Percentiles rank a stretch among this genome's conserved stretches.
phyloP scores from a whole-genome alignment of 2,888 invertebrate species.

The Autographa pulchrina region DNA sequence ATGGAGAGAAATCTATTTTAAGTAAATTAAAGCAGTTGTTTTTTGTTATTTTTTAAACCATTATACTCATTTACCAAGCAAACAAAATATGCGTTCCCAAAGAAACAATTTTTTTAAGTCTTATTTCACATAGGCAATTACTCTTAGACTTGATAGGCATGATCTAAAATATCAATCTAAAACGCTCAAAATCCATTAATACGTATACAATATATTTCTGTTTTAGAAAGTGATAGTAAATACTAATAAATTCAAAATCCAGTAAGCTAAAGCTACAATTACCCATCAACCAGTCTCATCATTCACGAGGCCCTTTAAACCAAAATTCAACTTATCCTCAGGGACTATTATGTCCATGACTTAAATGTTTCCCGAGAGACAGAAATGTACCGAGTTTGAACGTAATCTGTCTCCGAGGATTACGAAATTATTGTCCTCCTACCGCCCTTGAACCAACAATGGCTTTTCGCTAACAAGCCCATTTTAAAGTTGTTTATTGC shows the following conservation, averaged over 20 bases:
- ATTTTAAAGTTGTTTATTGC: constrained; percentile 24
- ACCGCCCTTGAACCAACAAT: constrained; percentile 22
- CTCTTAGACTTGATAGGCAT: no score
- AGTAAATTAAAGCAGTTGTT: no score
- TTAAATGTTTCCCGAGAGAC: constrained; percentile 28
- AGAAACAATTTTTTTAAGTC: no score
- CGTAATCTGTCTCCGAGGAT: constrained; percentile 54
- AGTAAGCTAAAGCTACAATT: constrained; percentile 7
- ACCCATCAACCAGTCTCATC: constrained; percentile 16
- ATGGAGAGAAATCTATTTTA: no score
- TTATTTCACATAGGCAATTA: no score
- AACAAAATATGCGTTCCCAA: no score
- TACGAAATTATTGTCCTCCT: constrained; percentile 44
- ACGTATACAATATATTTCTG: no score
- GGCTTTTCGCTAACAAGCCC: constrained; percentile 44
- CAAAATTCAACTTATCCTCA: constrained; percentile 25
- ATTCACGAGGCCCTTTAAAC: constrained; percentile 12
- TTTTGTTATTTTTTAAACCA: no score
- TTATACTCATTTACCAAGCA: no score
- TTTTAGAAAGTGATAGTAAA: neutral
- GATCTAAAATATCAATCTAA: no score
- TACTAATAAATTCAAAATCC: neutral
- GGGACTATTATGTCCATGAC: constrained; percentile 36
- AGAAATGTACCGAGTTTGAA: constrained; percentile 39
- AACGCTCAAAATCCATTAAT: no score